phyloP scores from a whole-genome alignment of 2,888 invertebrate species.

The Drosophila gaucha region DNA sequence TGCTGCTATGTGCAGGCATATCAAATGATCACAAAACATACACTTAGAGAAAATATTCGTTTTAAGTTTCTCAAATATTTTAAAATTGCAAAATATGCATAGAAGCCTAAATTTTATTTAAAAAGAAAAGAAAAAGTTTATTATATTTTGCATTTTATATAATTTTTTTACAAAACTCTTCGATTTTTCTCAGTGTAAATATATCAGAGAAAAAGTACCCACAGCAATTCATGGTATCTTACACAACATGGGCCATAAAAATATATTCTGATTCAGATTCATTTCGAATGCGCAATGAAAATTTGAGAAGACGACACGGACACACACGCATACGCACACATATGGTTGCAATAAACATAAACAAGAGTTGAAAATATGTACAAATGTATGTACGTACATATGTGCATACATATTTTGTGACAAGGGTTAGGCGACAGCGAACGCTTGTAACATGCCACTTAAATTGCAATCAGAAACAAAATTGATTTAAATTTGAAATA shows the following conservation, averaged over 20 bases:
- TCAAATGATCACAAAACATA: constrained; percentile 12
- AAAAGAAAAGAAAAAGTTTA: no score
- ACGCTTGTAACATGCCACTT: constrained; percentile 67
- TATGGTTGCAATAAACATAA: constrained; percentile 61
- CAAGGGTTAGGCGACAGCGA: constrained; percentile 26
- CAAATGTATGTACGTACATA: not conserved
- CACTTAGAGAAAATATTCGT: constrained; percentile 1
- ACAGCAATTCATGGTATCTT: constrained; percentile 44
- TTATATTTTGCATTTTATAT: no score
- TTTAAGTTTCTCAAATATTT: no score
- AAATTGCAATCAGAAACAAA: constrained; percentile 71
- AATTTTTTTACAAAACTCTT: no score
- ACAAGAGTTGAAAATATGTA: constrained; percentile 33
- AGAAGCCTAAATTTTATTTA: no score
- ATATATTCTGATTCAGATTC: constrained; percentile 45
- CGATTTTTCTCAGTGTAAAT: constrained; percentile 6
- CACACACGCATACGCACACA: constrained; percentile 33
- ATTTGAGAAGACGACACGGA: constrained; percentile 31
- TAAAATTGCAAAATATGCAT: no score
- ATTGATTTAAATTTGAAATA: constrained; percentile 70
- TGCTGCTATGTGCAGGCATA: constrained; percentile 13
- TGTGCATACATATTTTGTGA: constrained; percentile 11
- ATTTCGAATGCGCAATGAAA: constrained; percentile 40
- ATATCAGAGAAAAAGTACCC: not conserved
- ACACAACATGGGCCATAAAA: constrained; percentile 57